A percentile compares a stretch with the other conserved stretches of the same genome.
These are phyloP conservation scores for Lasioglossum pauxillum DNA, from an alignment of 2,888 invertebrate genomes.

Conservation along the genomic window DNA sequence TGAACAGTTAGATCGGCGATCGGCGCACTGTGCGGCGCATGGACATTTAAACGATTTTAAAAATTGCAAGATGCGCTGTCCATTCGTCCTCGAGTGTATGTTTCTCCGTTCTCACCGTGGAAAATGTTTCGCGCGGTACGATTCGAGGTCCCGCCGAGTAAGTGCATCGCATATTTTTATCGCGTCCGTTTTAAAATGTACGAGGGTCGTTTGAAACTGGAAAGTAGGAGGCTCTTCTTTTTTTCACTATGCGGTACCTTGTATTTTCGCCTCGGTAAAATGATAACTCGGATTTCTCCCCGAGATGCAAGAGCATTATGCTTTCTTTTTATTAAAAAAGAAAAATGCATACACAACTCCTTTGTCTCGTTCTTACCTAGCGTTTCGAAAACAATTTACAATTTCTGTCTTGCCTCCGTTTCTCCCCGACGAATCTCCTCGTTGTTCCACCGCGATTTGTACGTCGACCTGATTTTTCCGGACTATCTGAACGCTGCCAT, in stretches of 20 bases:
- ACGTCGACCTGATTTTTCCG: slow-evolving; percentile 6
- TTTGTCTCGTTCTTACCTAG: background rate
- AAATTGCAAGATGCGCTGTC: too few relatives aligned
- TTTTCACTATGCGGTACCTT: background rate
- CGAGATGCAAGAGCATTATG: background rate
- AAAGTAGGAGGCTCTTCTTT: background rate
- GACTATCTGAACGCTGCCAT: background rate
- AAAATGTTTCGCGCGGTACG: slow-evolving; percentile 3
- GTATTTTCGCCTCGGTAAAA: slow-evolving; percentile 5
- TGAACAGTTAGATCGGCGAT: too few relatives aligned
- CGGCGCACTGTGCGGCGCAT: too few relatives aligned
- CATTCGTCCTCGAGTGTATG: too few relatives aligned
- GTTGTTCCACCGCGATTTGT: background rate
- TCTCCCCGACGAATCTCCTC: background rate
- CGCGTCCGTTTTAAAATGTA: slow-evolving; percentile 17
- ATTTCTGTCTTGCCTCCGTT: background rate
- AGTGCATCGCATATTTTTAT: slow-evolving; percentile 29
- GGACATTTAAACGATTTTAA: too few relatives aligned
- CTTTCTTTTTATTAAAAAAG: background rate
- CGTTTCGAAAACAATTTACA: background rate
- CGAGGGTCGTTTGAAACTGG: slow-evolving; percentile 9
- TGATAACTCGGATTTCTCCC: slow-evolving; percentile 15
- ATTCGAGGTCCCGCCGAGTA: background rate
- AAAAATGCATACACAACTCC: background rate
- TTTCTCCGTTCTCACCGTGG: background rate